Evolutionary conservation across 1,140 invertebrate genomes (phyloP).

Genomic region (Popillia japonica): DNA sequence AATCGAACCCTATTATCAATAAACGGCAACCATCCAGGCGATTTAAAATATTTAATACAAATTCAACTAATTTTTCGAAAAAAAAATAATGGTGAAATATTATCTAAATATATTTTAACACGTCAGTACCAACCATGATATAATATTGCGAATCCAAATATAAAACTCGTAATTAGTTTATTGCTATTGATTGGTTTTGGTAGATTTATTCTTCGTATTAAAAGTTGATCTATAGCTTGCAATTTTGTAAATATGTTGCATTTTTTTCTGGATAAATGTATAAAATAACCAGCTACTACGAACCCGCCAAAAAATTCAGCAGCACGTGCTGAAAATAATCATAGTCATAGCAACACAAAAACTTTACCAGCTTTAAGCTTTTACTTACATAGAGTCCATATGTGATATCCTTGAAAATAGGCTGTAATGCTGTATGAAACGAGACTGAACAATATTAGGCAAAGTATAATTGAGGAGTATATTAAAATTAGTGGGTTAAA

Average conservation of each 20-base stretch:
- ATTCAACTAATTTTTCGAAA: neutral
- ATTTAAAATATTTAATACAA: neutral
- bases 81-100: neutral
- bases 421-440: neutral
- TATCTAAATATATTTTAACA: neutral
- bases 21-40: neutral
- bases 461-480: neutral
- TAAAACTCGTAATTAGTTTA: neutral
- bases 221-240: neutral
- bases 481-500: neutral
- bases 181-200: neutral
- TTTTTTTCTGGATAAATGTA: neutral
- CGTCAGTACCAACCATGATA: neutral
- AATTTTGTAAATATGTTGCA: neutral
- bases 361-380: neutral
- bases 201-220: neutral
- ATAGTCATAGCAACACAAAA: neutral
- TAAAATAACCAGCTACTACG: neutral
- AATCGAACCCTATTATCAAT: neutral
- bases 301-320: neutral
- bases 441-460: neutral
- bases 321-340: neutral
- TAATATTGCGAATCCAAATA: neutral
- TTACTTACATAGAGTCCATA: conserved; percentile 3
- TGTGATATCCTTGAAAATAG: neutral